Evolutionary conservation across 2,888 invertebrate genomes (phyloP).

Genomic region (Pimpla rufipes): DNA sequence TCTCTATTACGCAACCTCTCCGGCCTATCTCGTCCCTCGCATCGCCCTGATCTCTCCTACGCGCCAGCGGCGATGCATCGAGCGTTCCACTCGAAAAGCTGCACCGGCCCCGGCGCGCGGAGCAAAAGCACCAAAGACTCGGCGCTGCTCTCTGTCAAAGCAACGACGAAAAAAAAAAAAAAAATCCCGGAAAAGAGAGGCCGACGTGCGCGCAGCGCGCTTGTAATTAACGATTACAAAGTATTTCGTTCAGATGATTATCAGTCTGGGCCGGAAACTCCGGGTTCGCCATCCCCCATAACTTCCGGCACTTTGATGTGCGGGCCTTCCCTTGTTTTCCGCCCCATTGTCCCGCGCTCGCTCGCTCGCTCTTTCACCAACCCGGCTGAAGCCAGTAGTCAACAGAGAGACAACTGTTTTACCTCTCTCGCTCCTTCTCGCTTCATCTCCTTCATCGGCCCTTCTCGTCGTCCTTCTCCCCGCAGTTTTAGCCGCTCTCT

Average conservation of each 20-base stretch:
- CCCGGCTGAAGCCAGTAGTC: conserved; percentile 41
- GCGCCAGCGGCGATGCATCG: conserved; percentile 33
- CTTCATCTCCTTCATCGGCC: conserved; percentile 28
- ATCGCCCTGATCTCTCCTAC: conserved; percentile 26
- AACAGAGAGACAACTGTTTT: conserved; percentile 43
- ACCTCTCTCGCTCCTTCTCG: conserved; percentile 44
- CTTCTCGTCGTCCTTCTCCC: conserved; percentile 38
- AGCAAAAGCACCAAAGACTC: conserved; percentile 61
- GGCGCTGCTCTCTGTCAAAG: conserved; percentile 47
- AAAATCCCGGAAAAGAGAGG: conserved; percentile 43
- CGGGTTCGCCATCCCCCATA: conserved; percentile 79
- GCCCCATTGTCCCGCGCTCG: conserved; percentile 80
- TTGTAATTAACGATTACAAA: conserved; percentile 85
- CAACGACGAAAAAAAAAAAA: conserved; percentile 44
- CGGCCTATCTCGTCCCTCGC: conserved; percentile 10
- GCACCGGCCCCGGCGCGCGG: conserved; percentile 34
- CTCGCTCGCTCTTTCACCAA: not conserved
- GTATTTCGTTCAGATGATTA: conserved; percentile 85
- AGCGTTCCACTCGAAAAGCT: conserved; percentile 61
- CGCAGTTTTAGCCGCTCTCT: conserved; percentile 33
- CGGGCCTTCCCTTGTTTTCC: conserved; percentile 83
- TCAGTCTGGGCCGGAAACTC: conserved; percentile 85
- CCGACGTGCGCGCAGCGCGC: conserved; percentile 59
- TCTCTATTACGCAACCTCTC: conserved; percentile 18
- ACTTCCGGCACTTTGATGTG: conserved; percentile 85